phyloP scores from a whole-genome alignment of 2,113 vertebrate genomes.

The Pithys albifrons region DNA sequence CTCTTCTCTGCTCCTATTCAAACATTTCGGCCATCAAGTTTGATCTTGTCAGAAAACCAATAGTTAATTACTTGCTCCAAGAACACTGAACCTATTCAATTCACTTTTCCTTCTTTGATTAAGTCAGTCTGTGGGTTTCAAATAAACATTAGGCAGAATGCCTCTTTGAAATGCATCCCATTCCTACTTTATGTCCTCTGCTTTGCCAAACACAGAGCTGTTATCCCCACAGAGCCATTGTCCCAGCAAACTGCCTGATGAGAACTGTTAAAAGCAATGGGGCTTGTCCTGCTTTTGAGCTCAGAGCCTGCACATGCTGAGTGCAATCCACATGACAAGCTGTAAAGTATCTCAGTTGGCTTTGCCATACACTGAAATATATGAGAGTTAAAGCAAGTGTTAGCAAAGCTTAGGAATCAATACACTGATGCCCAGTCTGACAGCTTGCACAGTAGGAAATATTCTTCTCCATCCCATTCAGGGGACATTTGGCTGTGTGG shows the following conservation, averaged over 20 bases:
- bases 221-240: background rate
- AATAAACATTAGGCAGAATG: slow-evolving; percentile 8
- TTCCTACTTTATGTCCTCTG: background rate
- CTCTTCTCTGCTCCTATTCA: slow-evolving; percentile 9
- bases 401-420: background rate
- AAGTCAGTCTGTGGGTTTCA: slow-evolving; percentile 23
- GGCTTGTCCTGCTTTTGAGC: background rate
- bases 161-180: background rate
- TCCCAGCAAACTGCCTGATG: background rate
- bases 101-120: slow-evolving; percentile 50
- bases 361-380: background rate
- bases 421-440: background rate
- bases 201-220: background rate
- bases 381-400: background rate
- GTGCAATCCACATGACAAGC: accelerated
- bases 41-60: slow-evolving; percentile 66
- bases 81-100: slow-evolving; percentile 25
- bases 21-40: slow-evolving; percentile 1
- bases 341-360: background rate
- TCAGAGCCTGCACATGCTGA: background rate
- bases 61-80: slow-evolving; percentile 46
- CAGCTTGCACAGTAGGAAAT: background rate
- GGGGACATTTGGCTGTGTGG: background rate
- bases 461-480: accelerated
- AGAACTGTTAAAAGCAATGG: background rate